A percentile compares a stretch with the other conserved stretches of the same genome.
These are phyloP conservation scores for Mesocricetus auratus DNA, from an alignment of 2,113 vertebrate species.

Conservation along the genomic window DNA sequence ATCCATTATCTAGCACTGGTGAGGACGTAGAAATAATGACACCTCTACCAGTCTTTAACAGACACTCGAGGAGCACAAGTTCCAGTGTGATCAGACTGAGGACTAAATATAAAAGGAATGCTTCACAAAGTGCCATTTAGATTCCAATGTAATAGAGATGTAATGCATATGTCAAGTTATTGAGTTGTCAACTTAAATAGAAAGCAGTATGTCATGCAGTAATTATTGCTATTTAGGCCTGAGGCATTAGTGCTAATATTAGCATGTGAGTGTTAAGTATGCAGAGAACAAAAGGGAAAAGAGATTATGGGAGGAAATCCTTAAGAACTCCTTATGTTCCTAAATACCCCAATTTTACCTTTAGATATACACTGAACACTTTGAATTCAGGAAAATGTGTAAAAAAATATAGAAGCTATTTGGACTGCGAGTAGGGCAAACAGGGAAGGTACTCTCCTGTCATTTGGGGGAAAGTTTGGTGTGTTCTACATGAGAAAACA, in stretches of 20 bases:
- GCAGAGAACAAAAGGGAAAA: slow-evolving; percentile 53
- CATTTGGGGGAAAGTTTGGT: neutral
- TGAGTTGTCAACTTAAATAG: slow-evolving; percentile 85
- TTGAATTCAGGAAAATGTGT: neutral
- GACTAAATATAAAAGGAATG: slow-evolving; percentile 77
- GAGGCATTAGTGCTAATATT: slow-evolving; percentile 82
- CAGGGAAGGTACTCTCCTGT: neutral
- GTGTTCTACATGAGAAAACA: neutral
- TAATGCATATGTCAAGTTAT: slow-evolving; percentile 81
- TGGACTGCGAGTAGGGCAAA: neutral
- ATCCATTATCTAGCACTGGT: slow-evolving; percentile 62
- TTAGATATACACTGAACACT: neutral
- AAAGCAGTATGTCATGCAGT: slow-evolving; percentile 80
- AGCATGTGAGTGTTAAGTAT: slow-evolving; percentile 74
- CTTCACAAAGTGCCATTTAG: slow-evolving; percentile 71
- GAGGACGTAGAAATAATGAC: slow-evolving; percentile 70
- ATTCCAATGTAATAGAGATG: slow-evolving; percentile 82
- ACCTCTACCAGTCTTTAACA: slow-evolving; percentile 66
- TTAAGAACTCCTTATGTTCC: slow-evolving; percentile 53
- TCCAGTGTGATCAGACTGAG: slow-evolving; percentile 73
- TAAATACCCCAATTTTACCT: neutral
- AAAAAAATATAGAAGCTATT: neutral
- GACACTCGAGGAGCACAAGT: slow-evolving; percentile 59
- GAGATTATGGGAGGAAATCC: slow-evolving; percentile 50
- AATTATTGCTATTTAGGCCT: slow-evolving; percentile 79